phyloP scores from a whole-genome alignment of 2,797 vertebrate genomes.

The Percopsis omiscomaycus region DNA sequence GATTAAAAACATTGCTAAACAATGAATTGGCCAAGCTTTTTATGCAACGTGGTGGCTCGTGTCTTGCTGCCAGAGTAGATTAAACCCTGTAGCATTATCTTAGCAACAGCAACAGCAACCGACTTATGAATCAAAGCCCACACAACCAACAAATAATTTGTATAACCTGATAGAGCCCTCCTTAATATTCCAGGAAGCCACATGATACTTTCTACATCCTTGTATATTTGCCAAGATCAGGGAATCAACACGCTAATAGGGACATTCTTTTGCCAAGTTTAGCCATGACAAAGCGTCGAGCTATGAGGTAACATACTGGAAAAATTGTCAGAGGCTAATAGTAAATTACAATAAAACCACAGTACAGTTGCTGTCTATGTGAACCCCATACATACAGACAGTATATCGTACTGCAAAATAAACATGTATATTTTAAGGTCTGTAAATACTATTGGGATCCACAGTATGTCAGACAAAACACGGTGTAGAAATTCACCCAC shows the following conservation, averaged over 20 bases:
- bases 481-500: constrained; percentile 44
- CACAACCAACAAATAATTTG: constrained; percentile 29
- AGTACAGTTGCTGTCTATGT: constrained; percentile 19
- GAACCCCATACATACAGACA: neutral
- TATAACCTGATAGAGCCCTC: constrained; percentile 29
- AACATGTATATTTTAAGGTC: too few relatives aligned
- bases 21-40: constrained; percentile 6
- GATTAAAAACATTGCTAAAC: constrained; percentile 1
- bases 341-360: neutral
- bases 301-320: neutral
- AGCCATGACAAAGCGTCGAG: neutral
- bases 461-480: constrained; percentile 27
- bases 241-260: constrained; percentile 10
- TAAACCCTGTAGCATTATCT: neutral
- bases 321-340: too few relatives aligned
- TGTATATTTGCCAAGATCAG: constrained; percentile 29
- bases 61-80: constrained; percentile 4
- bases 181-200: constrained; percentile 31
- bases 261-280: constrained; percentile 3
- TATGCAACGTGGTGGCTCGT: neutral
- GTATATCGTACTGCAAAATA: too few relatives aligned
- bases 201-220: constrained; percentile 15
- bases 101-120: constrained; percentile 9
- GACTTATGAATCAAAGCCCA: neutral
- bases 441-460: too few relatives aligned